Evolutionary conservation across 30 jellyfish, hydroid and myxozoan species (phyloP).

Genomic region (Hydractinia symbiolongicarpus): DNA sequence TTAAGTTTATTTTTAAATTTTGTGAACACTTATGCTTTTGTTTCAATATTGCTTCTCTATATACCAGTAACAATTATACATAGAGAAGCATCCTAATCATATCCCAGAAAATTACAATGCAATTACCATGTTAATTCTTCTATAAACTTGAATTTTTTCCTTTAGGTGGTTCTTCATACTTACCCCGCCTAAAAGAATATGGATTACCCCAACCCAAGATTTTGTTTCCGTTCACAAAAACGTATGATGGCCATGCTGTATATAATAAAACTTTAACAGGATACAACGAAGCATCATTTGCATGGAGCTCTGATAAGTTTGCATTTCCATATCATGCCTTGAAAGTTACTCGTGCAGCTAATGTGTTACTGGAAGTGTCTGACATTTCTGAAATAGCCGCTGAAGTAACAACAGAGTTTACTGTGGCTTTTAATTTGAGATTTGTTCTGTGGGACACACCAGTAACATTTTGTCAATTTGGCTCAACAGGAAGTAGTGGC

Average conservation of each 20-base stretch:
- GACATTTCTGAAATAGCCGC: conserved; percentile 13
- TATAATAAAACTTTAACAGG: conserved; percentile 3
- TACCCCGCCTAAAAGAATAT: neutral
- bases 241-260: neutral
- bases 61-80: no score
- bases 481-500: neutral
- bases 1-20: no score
- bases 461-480: conserved; percentile 7
- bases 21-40: no score
- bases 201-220: conserved; percentile 15
- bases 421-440: neutral
- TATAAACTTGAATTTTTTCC: neutral
- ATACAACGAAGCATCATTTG: neutral
- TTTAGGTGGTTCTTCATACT: neutral
- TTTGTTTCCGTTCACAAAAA: conserved; percentile 7
- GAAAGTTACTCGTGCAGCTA: neutral
- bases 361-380: neutral
- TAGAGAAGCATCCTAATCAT: no score
- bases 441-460: neutral
- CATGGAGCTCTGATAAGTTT: conserved; percentile 12
- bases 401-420: neutral
- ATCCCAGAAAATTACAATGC: no score
- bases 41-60: no score
- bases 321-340: conserved; percentile 6
- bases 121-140: no score